Base-by-base conservation (phyloP, 2,888 invertebrate species). In the Metalampra italica region DNA sequence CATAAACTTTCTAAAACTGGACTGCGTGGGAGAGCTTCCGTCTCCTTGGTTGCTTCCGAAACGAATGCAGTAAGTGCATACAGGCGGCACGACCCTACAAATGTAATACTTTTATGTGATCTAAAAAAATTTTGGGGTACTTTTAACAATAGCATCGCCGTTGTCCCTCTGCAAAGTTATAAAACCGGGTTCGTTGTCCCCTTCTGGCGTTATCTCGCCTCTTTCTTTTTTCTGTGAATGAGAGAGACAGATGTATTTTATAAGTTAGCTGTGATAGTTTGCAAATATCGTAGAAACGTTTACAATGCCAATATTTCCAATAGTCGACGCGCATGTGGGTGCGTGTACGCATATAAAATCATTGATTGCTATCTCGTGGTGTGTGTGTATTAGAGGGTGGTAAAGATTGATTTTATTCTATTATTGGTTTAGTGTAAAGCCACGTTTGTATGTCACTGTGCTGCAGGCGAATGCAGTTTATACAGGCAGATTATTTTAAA, bases 391-490 rank as follows among this genome's bases (percentile, higher is more conserved):
- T 71, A 79, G 87, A 86, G 87, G 87, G 84, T 81, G 78, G 80
- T 81, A 82, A 84, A 75, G 86, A 88, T 88, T 87, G 87, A 86
- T 87, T 89, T 85, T 77, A 82, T 87, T 86, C 76, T 82, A 87
- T 87, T 89, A 87, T 88, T 87, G 88, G 87, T 87, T 88, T 88
- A 87, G 82, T 80, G 76, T 84, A 83, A 83, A 88, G 86, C 88
- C 87, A 63, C 88, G 86, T 87, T 86, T 88, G 80, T 88, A 82
- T 88, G 86, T 88, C 88, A 87, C 78, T 87, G 87, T 86, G 86
- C 70, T 85, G 81, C 68, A 75, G n/a, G 60, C 64, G 64, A 72
- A 68, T 74, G 71, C 63, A 64, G 47, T 52, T 64, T 73, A 80
- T 77, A 88, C 63, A 77, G 82, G 72, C 0, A 62, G 83, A 42